Percentiles rank a stretch among this genome's conserved stretches.
These are phyloP conservation scores for Holcopasites calliopsidis DNA, from an alignment of 1,140 invertebrate species.

Conservation along the genomic window DNA sequence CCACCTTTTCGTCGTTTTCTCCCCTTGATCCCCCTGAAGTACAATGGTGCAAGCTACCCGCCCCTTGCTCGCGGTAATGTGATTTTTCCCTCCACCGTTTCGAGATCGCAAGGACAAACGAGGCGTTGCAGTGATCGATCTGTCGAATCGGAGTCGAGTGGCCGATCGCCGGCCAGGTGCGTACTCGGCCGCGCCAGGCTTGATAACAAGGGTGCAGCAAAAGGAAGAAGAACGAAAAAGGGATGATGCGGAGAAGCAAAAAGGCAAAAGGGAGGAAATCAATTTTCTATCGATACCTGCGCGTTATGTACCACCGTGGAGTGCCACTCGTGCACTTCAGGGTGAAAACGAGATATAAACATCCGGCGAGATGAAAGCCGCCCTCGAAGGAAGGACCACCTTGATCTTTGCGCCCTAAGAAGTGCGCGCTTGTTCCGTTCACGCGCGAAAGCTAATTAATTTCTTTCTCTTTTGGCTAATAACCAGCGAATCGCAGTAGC, in stretches of 20 bases:
- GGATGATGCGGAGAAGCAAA: constrained; percentile 10
- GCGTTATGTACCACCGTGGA: constrained; percentile 53
- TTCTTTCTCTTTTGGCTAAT: not conserved
- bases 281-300: constrained; percentile 43
- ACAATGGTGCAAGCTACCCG: constrained; percentile 35
- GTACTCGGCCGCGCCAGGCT: not conserved
- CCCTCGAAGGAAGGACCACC: not conserved
- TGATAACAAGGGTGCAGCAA: constrained; percentile 29
- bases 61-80: not conserved
- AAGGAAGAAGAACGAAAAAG: not conserved
- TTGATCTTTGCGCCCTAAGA: constrained; percentile 29
- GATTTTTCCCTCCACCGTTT: constrained; percentile 12
- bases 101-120: constrained; percentile 26
- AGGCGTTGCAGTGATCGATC: constrained; percentile 28
- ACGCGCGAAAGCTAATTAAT: constrained; percentile 47
- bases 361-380: constrained; percentile 15
- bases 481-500: not conserved
- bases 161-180: constrained; percentile 6
- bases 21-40: constrained; percentile 48
- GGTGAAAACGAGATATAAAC: constrained; percentile 51
- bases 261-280: constrained; percentile 16
- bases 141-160: constrained; percentile 25
- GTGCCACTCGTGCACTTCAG: constrained; percentile 33
- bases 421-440: not conserved
- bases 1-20: constrained; percentile 12